Conservation (phyloP, 2,888 invertebrate genomes). For the Plagodis dolabraria region DNA sequence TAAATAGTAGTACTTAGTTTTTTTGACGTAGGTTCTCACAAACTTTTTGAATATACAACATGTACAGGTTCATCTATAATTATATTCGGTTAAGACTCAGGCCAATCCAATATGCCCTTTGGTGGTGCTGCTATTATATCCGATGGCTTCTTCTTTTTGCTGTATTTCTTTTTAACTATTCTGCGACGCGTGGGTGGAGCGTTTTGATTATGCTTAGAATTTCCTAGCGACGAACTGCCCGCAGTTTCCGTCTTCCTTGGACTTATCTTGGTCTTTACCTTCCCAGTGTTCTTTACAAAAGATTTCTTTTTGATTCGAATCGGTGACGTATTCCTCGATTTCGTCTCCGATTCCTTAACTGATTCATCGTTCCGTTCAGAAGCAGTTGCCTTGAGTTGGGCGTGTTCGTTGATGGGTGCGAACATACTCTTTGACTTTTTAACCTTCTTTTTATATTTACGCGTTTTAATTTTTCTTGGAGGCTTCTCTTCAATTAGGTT, state of each 20-base stretch:
- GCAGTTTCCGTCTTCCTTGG: conserved; percentile 9
- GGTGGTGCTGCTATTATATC: conserved; percentile 18
- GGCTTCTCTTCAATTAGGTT: conserved; percentile 30
- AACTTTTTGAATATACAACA: no score
- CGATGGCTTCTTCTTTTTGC: conserved; percentile 40
- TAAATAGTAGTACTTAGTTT: no score
- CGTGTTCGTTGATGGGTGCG: conserved; percentile 25
- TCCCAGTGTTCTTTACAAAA: conserved; percentile 21
- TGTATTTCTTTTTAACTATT: conserved; percentile 44
- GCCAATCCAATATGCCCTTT: conserved; percentile 38
- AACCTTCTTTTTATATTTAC: conserved; percentile 39
- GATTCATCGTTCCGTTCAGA: conserved; percentile 40
- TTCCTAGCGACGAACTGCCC: conserved; percentile 6
- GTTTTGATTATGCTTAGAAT: conserved; percentile 3
- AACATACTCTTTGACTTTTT: conserved; percentile 48
- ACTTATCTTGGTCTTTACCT: conserved; percentile 22
- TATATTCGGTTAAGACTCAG: conserved; percentile 12
- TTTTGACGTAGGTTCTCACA: no score
- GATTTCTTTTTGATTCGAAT: conserved; percentile 34
- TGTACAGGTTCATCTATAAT: no score
- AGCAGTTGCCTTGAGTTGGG: conserved; percentile 32
- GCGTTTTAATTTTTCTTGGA: conserved; percentile 44
- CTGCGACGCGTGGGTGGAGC: conserved; percentile 31
- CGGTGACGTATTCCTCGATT: conserved; percentile 42
- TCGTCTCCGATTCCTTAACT: conserved; percentile 18